Percentiles rank a stretch among this genome's conserved stretches.
Conservation (phyloP, 53 echinoderm and acorn worm genomes). For the Crossaster papposus region DNA sequence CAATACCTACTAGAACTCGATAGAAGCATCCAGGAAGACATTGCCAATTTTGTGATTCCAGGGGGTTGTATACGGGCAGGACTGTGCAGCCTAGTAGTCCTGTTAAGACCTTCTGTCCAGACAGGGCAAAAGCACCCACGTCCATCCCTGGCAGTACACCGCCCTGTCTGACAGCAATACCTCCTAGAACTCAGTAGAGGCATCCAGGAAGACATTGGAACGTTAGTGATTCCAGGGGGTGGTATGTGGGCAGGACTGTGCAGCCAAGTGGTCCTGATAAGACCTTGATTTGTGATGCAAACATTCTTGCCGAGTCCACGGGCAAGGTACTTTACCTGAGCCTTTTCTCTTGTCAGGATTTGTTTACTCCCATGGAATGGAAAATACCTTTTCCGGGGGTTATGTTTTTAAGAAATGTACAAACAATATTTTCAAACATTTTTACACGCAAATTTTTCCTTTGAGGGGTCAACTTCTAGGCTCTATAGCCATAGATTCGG, state of each 20-base stretch:
- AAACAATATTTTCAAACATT: too few relatives aligned
- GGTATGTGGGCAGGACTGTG: constrained; percentile 72
- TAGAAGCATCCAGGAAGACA: constrained; percentile 23
- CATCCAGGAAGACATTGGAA: constrained; percentile 31
- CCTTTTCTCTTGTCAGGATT: too few relatives aligned
- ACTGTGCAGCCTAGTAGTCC: constrained; percentile 59
- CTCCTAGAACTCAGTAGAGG: constrained; percentile 68
- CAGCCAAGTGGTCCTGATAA: constrained; percentile 58
- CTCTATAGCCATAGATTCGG: too few relatives aligned
- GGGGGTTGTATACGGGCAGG: constrained; percentile 70
- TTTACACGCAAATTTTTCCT: too few relatives aligned
- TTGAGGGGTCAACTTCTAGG: too few relatives aligned
- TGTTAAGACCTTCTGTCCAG: constrained; percentile 82
- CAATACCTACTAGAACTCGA: constrained; percentile 70
- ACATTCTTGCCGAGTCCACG: too few relatives aligned
- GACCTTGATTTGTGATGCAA: constrained; percentile 14
- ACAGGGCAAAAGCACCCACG: constrained; percentile 84
- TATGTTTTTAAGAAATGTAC: too few relatives aligned
- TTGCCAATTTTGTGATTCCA: constrained; percentile 65
- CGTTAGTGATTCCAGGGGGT: constrained; percentile 66
- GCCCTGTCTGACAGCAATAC: constrained; percentile 79
- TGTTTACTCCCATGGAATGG: too few relatives aligned
- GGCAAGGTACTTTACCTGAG: too few relatives aligned
- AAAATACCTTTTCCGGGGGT: too few relatives aligned
- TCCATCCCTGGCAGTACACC: constrained; percentile 67